Base-by-base conservation (phyloP, 2,113 vertebrate genomes). In the Marmota monax region DNA sequence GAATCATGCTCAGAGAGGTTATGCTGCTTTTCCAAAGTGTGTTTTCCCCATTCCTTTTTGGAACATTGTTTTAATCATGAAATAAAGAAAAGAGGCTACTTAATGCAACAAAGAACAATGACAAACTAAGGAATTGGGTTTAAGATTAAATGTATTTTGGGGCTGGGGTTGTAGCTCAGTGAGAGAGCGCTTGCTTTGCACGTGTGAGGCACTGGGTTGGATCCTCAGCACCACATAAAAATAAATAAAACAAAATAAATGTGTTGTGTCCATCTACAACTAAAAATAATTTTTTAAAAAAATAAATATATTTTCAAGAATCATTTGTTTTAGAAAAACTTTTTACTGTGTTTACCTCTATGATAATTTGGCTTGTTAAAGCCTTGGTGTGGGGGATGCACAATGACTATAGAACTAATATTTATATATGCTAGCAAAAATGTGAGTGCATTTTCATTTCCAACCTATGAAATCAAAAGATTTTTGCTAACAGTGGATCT, bases 241-340 rank as follows among this genome's bases (percentile, higher is more conserved):
- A 51, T 11, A 51, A 51, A 51, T 51, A 51, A 51, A 48, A 48
- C 48, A 48, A 12, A 48, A 48, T 48, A 48, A 48, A 48, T 1
- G 48, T 48, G 11, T 2, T 48, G 48, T 48, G 48, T 48, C 48
- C 48, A 48, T 48, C 48, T 48, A 48, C 48, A 48, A 48, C 48
- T 48, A 48, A 48, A 48, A 45, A 48, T 39, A 48, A 11, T 13
- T 51, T 51, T 39, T 4, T 51, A 12, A 51, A 51, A 51, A 51
- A 73, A n/a, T 85, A 79, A 79, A 34, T 56, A 9, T 37, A 74
- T 83, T 82, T 91, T 76, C 25, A 85, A 95, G 67, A 95, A 56
- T 51, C 51, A 70, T 73, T 84, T 48, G 23, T 83, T 87, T 88
- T 73, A 90, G 58, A 95, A 92, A 73, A 32, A 4, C 7, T 4